Conservation (phyloP, 37 sponge, comb jelly and placozoan species). For the Diacarnus erythraeanus region DNA sequence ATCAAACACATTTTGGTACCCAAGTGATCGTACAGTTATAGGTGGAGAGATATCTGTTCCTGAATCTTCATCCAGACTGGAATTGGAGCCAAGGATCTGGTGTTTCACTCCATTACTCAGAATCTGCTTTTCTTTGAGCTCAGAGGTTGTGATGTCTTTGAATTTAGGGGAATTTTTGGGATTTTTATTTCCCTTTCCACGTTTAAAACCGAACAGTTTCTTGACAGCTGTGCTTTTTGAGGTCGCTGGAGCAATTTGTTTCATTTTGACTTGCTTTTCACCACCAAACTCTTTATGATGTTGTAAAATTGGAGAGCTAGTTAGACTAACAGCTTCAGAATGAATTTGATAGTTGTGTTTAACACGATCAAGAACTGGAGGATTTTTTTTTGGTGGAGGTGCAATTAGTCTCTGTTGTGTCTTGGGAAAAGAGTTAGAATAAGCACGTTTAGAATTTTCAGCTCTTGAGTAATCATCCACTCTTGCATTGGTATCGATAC, state of each 20-base stretch:
- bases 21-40: background rate
- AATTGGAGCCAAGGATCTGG: background rate
- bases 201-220: background rate
- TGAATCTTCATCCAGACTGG: background rate
- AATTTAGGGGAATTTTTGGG: background rate
- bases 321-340: background rate
- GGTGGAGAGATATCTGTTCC: background rate
- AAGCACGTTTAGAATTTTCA: background rate
- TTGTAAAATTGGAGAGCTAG: background rate
- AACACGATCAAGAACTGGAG: too few species aligned
- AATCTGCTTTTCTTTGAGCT: background rate
- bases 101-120: background rate
- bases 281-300: background rate
- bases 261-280: background rate
- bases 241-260: background rate
- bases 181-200: background rate
- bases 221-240: background rate
- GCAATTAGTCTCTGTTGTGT: background rate
- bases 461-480: background rate
- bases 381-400: background rate
- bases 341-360: background rate
- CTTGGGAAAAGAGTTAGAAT: background rate
- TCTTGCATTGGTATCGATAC: background rate
- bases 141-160: too few species aligned
- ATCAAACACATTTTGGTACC: conserved; percentile 29